Evolutionary conservation across 92 coral and sea anemone species (phyloP).

Genomic region (Porites rus): DNA sequence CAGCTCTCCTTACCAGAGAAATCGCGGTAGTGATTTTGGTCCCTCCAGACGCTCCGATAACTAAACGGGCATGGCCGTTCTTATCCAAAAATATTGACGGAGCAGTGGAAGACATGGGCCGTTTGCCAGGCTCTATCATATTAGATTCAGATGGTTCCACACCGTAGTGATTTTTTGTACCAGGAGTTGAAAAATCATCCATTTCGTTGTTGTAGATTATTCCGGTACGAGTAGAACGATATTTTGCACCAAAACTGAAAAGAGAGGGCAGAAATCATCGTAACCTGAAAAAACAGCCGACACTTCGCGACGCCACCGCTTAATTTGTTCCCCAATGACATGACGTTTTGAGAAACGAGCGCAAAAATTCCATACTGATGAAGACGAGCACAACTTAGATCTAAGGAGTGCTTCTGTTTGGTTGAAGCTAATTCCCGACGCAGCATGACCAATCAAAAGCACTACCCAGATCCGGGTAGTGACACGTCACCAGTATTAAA

Average conservation of each 20-base stretch:
- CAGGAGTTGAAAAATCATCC: slow-evolving; percentile 99
- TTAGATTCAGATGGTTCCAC: slow-evolving; percentile 88
- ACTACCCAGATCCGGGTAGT: no score
- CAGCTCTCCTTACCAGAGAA: slow-evolving; percentile 78
- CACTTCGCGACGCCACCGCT: no score
- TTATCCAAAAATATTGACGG: slow-evolving; percentile 82
- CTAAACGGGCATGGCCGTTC: slow-evolving; percentile 80
- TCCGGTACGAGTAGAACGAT: slow-evolving; percentile 83
- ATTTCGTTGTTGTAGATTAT: slow-evolving; percentile 93
- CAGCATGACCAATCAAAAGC: no score
- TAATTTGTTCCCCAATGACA: no score
- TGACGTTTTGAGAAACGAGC: no score
- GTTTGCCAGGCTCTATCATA: slow-evolving; percentile 88
- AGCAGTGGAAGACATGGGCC: slow-evolving; percentile 93
- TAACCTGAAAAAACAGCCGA: no score
- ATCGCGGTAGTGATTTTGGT: slow-evolving; percentile 94
- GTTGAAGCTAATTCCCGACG: no score
- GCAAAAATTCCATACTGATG: no score
- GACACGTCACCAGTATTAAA: no score
- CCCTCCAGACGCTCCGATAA: slow-evolving; percentile 98
- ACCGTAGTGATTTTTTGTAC: slow-evolving; percentile 74
- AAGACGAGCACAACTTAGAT: no score
- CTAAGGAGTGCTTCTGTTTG: no score
- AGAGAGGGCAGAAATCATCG: neutral
- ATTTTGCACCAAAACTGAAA: slow-evolving; percentile 84